A percentile compares a stretch with the other conserved stretches of the same genome.
phyloP scores from a whole-genome alignment of 2,113 vertebrate genomes.

The Tiliqua scincoides region DNA sequence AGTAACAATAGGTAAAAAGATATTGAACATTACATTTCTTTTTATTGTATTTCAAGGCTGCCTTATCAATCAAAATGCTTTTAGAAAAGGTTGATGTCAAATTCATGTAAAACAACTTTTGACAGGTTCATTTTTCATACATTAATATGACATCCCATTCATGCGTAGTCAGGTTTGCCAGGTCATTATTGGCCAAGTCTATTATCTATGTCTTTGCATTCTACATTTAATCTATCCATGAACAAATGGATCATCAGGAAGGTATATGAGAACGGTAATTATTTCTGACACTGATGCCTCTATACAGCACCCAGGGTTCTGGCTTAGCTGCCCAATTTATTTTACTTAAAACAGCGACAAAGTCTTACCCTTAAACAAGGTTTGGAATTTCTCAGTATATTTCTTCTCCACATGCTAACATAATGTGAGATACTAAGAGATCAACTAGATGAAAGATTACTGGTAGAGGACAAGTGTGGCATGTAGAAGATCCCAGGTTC shows the following conservation, averaged over 20 bases:
- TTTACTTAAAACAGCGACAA: not conserved
- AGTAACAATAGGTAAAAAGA: slow-evolving; percentile 20
- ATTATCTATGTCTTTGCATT: slow-evolving; percentile 22
- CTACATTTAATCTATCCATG: not conserved
- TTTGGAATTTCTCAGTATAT: not conserved
- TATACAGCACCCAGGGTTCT: not conserved
- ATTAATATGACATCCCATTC: slow-evolving; percentile 11
- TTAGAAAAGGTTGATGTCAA: slow-evolving; percentile 38
- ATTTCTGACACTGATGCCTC: slow-evolving; percentile 9
- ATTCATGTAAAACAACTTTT: slow-evolving; percentile 53
- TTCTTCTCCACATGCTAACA: not conserved
- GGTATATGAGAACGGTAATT: slow-evolving; percentile 1
- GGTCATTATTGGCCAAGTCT: slow-evolving; percentile 31
- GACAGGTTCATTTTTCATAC: slow-evolving; percentile 28
- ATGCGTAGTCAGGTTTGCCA: slow-evolving; percentile 11
- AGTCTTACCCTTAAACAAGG: not conserved
- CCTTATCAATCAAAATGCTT: slow-evolving; percentile 46
- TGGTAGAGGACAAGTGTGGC: not conserved
- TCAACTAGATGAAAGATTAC: not conserved
- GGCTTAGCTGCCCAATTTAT: not conserved
- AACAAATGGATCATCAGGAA: slow-evolving; percentile 18
- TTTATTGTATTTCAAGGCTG: slow-evolving; percentile 46
- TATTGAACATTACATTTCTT: slow-evolving; percentile 36
- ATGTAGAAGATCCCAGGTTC: not conserved
- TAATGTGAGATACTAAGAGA: not conserved